Evolutionary conservation across 35 echinoderm and acorn worm genomes (phyloP).

Genomic region (Amphiura filiformis): DNA sequence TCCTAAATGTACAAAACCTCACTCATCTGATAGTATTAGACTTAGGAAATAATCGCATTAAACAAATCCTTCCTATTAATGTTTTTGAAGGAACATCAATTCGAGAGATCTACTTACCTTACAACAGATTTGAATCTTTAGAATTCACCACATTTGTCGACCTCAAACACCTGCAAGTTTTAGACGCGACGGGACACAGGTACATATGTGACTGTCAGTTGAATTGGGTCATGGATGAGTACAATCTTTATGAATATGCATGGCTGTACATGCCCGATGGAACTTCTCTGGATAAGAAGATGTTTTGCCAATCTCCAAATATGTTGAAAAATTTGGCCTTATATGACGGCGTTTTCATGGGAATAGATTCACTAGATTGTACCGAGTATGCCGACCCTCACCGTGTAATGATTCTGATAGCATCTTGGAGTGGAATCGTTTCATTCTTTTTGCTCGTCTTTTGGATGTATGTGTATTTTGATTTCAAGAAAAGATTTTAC

Average conservation of each 20-base stretch:
- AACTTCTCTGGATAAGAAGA: neutral
- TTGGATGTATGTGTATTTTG: neutral
- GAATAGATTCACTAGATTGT: neutral
- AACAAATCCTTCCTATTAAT: neutral
- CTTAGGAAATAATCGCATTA: neutral
- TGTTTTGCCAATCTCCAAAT: neutral
- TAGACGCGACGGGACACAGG: neutral
- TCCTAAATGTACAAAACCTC: neutral
- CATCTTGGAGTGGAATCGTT: neutral
- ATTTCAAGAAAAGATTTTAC: neutral
- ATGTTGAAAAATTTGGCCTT: neutral
- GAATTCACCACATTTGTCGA: neutral
- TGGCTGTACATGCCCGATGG: neutral
- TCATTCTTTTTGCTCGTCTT: neutral
- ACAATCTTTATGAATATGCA: neutral
- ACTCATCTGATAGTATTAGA: neutral
- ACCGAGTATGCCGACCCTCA: neutral
- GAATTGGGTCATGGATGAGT: neutral
- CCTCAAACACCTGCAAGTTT: neutral
- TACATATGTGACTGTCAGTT: slow-evolving; percentile 1
- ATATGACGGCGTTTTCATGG: neutral
- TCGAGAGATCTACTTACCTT: neutral
- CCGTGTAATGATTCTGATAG: neutral
- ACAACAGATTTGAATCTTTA: neutral
- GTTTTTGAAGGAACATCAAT: neutral